Evolutionary conservation across 2,113 vertebrate species (phyloP), one percentile per base, ranked within the genome.

Genomic region (Lamprologus tigripictilis): DNA sequence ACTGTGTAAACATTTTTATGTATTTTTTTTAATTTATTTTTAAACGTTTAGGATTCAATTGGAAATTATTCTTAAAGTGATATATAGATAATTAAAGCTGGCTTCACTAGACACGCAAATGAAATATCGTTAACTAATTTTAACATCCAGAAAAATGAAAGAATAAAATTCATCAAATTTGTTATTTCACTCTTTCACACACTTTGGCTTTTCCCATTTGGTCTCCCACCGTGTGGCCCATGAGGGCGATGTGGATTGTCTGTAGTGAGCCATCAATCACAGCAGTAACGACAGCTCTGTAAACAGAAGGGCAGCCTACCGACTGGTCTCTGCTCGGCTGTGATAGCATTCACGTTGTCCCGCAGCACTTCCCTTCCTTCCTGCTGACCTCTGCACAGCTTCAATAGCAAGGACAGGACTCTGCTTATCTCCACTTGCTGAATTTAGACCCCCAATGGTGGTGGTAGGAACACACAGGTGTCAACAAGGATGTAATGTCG

Each of bases 331-430:
- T 95, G 95, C 90, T 90, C 12, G 9, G 68, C 82, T 19, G 80
- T 35, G 94, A 95, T 95, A 95, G 93, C 92, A 92, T 95, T 92
- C 91, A 92, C 90, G 12, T 78, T 31, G 85, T 76, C 82, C 87
- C 37, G 73, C 84, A 26, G 86, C 89, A 90, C 90, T 93, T 92
- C 83, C 90, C 31, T 83, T 93, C 88, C 93, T 95, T 95, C 95
- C 95, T 92, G 92, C 82, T 91, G 91, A 92, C 92, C 92, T 87
- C 90, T 66, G 86, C 89, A 26, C 84, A 80, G 82, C 57, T 88
- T 87, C 66, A 16, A 90, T 55, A 80, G 82, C 88, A 53, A 92
- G 86, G 88, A 92, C 90, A 37, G 71, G 83, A 82, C 91, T 89
- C 53, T 80, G 83, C 93, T 93, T 94, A 94, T 94, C 92, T 89